Evolutionary conservation across 2,113 vertebrate species (phyloP), one percentile per base, ranked within the genome.

Genomic region (Vimba vimba): DNA sequence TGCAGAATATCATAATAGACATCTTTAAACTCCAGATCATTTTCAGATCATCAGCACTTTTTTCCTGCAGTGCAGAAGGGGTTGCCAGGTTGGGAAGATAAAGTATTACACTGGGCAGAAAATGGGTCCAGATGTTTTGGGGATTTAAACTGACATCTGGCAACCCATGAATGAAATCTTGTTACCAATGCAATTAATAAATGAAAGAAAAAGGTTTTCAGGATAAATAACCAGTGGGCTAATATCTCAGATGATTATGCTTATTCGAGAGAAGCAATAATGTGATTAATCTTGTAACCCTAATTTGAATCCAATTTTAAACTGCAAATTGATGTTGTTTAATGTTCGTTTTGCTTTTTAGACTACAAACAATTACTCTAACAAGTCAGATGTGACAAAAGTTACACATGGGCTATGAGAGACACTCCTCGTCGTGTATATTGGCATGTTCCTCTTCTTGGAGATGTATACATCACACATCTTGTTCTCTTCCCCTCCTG

Each of bases 401-500:
- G 43, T 50, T 50, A 4, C 47, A 50, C 47, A 4, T 15, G 12
- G 3, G 12, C 4, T 19, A 6, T 52, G 50, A 64, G 25, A 17
- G 2, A 15, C 62, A 0, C 5, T 27, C 1, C 25, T 27, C 2
- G 7, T 30, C 15, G 13, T 66, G 62, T 66, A 5, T 66, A 3
- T 64, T 27, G 55, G 69, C 23, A 27, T 50, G 4, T 27, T 11
- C 27, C 9, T 50, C 23, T 47, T 85, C 43, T 79, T 77, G 77
- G 55, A 3, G 45, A 7, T n/a, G 15, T 68, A 17, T 21, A 21
- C 21, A 5, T 50, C 3, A 36, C 10, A 6, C 25, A 15, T 6
- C 45, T 11, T 52, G 25, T 68, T 60, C 79, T 27, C 33, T 73
- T 78, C 78, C 77, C 88, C 21, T 75, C 85, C 86, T 88, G 6